Evolutionary conservation across 2,797 vertebrate genomes (phyloP), one percentile per base, ranked within the genome.

Genomic region (Acropternis orthonyx): DNA sequence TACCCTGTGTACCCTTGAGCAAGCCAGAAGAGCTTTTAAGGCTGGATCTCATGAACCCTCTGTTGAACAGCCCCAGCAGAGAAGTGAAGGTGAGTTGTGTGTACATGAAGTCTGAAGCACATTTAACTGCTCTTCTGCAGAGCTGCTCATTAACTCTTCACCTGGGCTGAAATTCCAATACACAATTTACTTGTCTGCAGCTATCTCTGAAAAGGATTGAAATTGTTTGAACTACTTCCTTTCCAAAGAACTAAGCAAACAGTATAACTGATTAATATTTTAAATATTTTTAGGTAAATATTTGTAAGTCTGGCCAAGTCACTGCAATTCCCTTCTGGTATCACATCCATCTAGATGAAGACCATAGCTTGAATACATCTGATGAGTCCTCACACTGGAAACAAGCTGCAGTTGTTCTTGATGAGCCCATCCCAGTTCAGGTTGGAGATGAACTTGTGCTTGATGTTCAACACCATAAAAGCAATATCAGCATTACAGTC

Each of bases 251-350:
- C 6, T 20, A 72, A 46, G 41, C 26, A 65, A 89, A 61, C 12
- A 9, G 4, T 39, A 1, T 37, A 82, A 79, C 26, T 52, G 18
- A 46, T 63, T 7, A 36, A 10, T 71, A 28, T 39, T 88, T 77
- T 6, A 51, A 72, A 76, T 87, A 36, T 43, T 88, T 93, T 16
- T 96, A 99, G 99, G 98, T 99, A 46, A 97, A 93, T 68, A 97
- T 98, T 43, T 98, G 95, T 59, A 96, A 98, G 76, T 96, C 98
- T 3, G 99, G 99, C 75, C 98, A 85, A 83, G 93, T 99, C 84
- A 99, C 99, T 4, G 99, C 99, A 11, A 88, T 99, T 96, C 99
- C 99, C n/a, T 99, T 99, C 97, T 99, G 99, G 99, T 99, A 99
- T 96, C 98, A 98, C 59, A 98, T 99, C 79, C 96, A 98, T 89